Conservation (phyloP, 2,888 invertebrate species). For the Pedicia rivosa region DNA sequence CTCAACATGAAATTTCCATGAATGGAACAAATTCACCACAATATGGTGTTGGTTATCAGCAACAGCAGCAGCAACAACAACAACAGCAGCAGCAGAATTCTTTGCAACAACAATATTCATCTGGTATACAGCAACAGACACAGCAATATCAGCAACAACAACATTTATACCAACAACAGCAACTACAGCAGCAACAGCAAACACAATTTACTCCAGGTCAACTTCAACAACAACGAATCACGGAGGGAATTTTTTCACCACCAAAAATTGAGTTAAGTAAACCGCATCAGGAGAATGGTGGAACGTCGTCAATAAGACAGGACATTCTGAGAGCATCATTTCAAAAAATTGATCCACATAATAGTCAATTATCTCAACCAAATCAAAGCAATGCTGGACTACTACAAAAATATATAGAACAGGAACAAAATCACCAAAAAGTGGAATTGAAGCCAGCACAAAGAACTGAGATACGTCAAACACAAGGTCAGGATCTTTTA, state of each 20-base stretch:
- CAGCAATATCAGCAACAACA: conserved; percentile 4
- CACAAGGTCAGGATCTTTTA: conserved; percentile 11
- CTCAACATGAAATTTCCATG: neutral
- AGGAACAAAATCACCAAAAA: conserved; percentile 33
- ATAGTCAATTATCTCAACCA: neutral
- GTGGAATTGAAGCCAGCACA: conserved; percentile 18
- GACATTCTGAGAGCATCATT: conserved; percentile 12
- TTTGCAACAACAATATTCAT: conserved; percentile 1
- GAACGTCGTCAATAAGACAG: conserved; percentile 20
- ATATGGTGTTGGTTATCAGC: neutral
- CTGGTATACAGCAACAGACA: conserved; percentile 4
- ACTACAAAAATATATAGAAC: conserved; percentile 25
- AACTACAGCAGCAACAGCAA: neutral
- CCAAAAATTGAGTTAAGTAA: neutral
- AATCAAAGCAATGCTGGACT: conserved; percentile 21
- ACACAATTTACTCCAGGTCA: neutral
- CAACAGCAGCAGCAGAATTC: neutral
- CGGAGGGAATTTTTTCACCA: neutral
- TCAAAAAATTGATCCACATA: conserved; percentile 12
- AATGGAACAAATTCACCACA: neutral
- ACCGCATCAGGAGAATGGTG: conserved; percentile 7
- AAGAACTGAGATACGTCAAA: conserved; percentile 2
- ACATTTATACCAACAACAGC: neutral
- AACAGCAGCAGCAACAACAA: neutral
- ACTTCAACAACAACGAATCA: neutral